A percentile compares a stretch with the other conserved stretches of the same genome.
phyloP scores from a whole-genome alignment of 2,888 invertebrate genomes.

The Quadriops clusia region DNA sequence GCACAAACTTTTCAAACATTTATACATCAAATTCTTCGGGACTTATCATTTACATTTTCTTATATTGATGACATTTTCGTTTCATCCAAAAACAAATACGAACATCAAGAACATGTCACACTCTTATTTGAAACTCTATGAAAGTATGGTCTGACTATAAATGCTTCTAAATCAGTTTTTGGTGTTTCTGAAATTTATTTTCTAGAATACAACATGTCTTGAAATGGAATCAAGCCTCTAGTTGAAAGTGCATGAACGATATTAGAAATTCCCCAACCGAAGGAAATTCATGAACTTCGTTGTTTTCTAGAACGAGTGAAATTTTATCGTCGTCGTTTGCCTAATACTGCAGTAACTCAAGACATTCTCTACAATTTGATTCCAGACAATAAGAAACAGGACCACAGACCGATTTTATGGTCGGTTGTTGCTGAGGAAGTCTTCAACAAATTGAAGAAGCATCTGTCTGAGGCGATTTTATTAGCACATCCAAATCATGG shows the following conservation, averaged over 20 bases:
- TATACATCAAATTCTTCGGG: no score
- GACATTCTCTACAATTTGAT: neutral
- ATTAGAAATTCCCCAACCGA: neutral
- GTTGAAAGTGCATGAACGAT: neutral
- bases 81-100: neutral
- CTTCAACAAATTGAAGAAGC: neutral
- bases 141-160: neutral
- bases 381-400: neutral
- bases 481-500: neutral
- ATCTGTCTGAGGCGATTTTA: neutral
- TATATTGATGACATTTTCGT: conserved; percentile 2
- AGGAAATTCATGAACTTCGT: neutral
- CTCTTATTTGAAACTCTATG: neutral
- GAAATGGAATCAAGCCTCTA: conserved; percentile 1
- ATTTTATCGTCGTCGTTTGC: neutral
- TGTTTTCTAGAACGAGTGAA: neutral
- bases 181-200: neutral
- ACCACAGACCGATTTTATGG: neutral
- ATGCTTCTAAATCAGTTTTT: neutral
- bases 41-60: conserved; percentile 2
- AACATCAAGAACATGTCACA: neutral
- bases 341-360: neutral
- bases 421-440: neutral
- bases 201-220: neutral
- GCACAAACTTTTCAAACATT: no score